phyloP scores from a whole-genome alignment of 1,140 invertebrate genomes.

The Drosophila melanica region DNA sequence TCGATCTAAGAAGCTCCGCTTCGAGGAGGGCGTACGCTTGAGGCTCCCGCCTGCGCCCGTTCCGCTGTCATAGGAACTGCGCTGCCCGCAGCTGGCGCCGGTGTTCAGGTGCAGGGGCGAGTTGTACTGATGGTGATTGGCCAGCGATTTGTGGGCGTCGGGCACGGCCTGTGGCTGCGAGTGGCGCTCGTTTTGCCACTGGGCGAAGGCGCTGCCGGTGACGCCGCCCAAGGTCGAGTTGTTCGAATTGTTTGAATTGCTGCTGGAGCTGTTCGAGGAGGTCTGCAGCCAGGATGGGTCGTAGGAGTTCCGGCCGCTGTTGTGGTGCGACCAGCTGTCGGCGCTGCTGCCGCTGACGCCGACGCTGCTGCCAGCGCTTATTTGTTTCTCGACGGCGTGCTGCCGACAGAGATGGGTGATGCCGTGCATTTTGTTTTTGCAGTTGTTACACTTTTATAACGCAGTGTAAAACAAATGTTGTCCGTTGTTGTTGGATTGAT shows the following conservation, averaged over 20 bases:
- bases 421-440: constrained; percentile 70
- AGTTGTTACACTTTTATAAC: constrained; percentile 62
- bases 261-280: constrained; percentile 77
- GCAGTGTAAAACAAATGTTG: constrained; percentile 54
- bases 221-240: constrained; percentile 55
- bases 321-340: constrained; percentile 73
- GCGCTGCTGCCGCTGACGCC: constrained; percentile 53
- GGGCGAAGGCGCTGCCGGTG: constrained; percentile 68
- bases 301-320: constrained; percentile 38
- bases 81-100: constrained; percentile 22
- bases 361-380: constrained; percentile 58
- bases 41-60: constrained; percentile 61
- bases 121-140: constrained; percentile 72
- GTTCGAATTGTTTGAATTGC: constrained; percentile 67
- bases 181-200: constrained; percentile 70
- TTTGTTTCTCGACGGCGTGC: constrained; percentile 82
- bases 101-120: constrained; percentile 60
- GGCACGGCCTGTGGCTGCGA: constrained; percentile 80
- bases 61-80: constrained; percentile 65
- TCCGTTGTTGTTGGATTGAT: constrained; percentile 27
- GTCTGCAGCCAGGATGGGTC: constrained; percentile 42
- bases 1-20: constrained; percentile 75
- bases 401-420: constrained; percentile 83
- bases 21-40: constrained; percentile 78
- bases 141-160: constrained; percentile 72